phyloP scores from a whole-genome alignment of 37 sponge, comb jelly and placozoan genomes.

The Amphimedon queenslandica region DNA sequence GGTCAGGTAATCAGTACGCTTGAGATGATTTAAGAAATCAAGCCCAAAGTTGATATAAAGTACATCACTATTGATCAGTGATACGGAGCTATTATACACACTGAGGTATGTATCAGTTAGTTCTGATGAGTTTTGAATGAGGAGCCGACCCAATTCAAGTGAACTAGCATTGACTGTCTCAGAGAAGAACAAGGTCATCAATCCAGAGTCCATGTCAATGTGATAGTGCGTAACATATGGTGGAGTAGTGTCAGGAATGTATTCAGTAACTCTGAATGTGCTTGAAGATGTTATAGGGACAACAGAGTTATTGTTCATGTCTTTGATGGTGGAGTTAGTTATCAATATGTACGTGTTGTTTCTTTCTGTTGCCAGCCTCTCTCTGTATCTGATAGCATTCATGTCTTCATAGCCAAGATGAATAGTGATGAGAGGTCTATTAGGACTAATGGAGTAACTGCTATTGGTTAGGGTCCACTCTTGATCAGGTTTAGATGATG shows the following conservation, averaged over 20 bases:
- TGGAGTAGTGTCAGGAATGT: constrained; percentile 42
- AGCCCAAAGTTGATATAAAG: constrained; percentile 62
- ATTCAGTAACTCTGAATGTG: constrained; percentile 23
- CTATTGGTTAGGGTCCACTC: constrained; percentile 54
- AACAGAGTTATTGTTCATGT: constrained; percentile 77
- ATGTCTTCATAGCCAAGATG: constrained; percentile 64
- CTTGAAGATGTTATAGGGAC: constrained; percentile 4
- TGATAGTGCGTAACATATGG: constrained; percentile 62
- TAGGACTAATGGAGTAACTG: constrained; percentile 28
- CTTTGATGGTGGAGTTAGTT: constrained; percentile 29
- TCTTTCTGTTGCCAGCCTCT: constrained; percentile 55
- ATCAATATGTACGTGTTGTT: constrained; percentile 52
- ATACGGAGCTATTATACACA: constrained; percentile 56
- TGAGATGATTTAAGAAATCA: constrained; percentile 64
- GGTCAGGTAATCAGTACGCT: constrained; percentile 49
- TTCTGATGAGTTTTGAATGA: constrained; percentile 45
- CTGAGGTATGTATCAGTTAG: constrained; percentile 12
- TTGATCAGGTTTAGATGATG: constrained; percentile 3
- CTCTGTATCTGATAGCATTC: constrained; percentile 63
- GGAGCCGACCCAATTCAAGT: constrained; percentile 32
- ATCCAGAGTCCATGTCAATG: constrained; percentile 66
- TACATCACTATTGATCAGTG: constrained; percentile 19
- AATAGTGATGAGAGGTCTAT: constrained; percentile 49
- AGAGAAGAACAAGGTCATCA: constrained; percentile 63
- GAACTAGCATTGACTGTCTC: constrained; percentile 84